Evolutionary conservation across 2,797 vertebrate genomes (phyloP).

Genomic region (Zalophus californianus): DNA sequence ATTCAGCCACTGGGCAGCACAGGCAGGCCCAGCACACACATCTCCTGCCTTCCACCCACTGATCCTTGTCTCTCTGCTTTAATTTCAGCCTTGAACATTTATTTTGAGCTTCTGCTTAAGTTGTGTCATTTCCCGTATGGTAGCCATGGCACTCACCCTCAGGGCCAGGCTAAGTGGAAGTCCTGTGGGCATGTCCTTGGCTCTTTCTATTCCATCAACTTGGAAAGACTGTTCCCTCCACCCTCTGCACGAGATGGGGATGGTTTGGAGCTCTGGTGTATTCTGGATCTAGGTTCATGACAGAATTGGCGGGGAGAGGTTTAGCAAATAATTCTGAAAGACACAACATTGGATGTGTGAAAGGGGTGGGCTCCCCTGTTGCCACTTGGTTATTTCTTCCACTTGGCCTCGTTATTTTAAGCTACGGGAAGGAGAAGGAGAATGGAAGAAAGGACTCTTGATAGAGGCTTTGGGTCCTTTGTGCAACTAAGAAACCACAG

Average conservation of each 20-base stretch:
- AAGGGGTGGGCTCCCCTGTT: neutral
- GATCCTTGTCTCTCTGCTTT: neutral
- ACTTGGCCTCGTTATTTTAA: neutral
- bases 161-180: neutral
- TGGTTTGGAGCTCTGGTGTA: neutral
- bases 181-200: rapidly evolving
- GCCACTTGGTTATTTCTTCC: neutral
- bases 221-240: no score
- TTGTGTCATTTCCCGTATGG: neutral
- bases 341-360: neutral
- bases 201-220: neutral
- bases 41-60: neutral
- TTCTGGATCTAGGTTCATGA: neutral
- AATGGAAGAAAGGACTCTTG: neutral
- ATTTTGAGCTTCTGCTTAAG: neutral
- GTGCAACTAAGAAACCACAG: neutral
- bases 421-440: neutral
- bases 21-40: neutral
- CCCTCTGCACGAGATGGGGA: neutral
- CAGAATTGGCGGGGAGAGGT: neutral
- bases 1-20: neutral
- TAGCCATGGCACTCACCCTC: neutral
- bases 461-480: neutral
- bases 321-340: neutral
- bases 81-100: neutral